phyloP scores from a whole-genome alignment of 2,113 vertebrate genomes.

The Motacilla tschutschensis region DNA sequence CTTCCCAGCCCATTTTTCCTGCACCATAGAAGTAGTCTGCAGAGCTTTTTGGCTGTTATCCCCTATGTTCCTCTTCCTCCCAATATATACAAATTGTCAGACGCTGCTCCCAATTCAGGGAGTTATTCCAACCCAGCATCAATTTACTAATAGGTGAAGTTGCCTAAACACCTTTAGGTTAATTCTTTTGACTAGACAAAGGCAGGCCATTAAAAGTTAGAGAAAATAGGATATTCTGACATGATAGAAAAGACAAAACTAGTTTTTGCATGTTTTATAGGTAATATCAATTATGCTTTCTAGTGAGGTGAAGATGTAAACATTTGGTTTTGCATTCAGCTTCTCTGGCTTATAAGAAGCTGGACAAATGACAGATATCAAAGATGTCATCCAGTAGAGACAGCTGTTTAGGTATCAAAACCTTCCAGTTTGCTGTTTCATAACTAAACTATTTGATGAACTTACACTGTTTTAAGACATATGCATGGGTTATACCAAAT shows the following conservation, averaged over 20 bases:
- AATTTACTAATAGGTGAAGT: neutral
- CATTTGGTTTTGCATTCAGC: neutral
- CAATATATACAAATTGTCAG: neutral
- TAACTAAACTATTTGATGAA: neutral
- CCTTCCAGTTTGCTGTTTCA: neutral
- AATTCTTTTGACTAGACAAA: neutral
- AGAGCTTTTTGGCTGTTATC: neutral
- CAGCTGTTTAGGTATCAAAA: neutral
- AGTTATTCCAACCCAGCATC: neutral
- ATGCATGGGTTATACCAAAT: neutral
- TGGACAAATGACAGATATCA: neutral
- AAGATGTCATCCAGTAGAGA: neutral
- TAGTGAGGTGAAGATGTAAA: neutral
- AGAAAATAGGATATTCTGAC: neutral
- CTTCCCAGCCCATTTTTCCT: neutral
- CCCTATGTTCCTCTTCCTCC: rapidly evolving
- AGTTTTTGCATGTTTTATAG: neutral
- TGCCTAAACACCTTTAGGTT: neutral
- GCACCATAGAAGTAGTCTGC: rapidly evolving
- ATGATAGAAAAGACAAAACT: neutral
- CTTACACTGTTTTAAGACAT: neutral
- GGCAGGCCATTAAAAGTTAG: neutral
- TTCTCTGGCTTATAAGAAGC: neutral
- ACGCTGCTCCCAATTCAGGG: neutral
- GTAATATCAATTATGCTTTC: neutral